A percentile compares a stretch with the other conserved stretches of the same genome.
Conservation (phyloP, 2,888 invertebrate species). For the Rhagonycha lutea region DNA sequence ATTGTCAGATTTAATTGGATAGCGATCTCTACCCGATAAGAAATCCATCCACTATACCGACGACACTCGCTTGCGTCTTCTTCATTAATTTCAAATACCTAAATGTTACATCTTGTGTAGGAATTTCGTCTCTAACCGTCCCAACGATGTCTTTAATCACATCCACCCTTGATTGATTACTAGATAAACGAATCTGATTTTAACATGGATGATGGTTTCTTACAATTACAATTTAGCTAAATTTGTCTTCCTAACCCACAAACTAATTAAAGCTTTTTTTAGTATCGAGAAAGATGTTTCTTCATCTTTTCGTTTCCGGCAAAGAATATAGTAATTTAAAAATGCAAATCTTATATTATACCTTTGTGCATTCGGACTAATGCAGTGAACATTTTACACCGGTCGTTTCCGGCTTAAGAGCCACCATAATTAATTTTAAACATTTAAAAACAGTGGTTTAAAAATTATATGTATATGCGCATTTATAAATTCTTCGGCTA, state of each 20-base stretch:
- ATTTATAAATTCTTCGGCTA: background rate
- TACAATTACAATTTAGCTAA: background rate
- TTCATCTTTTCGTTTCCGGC: too few species aligned
- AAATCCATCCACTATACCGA: conserved; percentile 41
- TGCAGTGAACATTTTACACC: conserved; percentile 1
- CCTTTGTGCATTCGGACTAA: background rate
- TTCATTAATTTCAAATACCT: conserved; percentile 28
- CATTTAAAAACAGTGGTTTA: background rate
- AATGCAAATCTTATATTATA: background rate
- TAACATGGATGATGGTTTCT: conserved; percentile 43
- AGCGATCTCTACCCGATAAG: conserved; percentile 56
- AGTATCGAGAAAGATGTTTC: background rate
- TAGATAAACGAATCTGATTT: conserved; percentile 53
- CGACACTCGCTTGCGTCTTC: conserved; percentile 41
- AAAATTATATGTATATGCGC: background rate
- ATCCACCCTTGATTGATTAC: conserved; percentile 54
- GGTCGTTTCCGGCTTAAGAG: background rate
- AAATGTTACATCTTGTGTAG: conserved; percentile 26
- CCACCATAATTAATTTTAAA: background rate
- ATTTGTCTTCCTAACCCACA: background rate
- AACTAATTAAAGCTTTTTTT: background rate
- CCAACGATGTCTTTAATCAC: conserved; percentile 42
- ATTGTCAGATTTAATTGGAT: conserved; percentile 61
- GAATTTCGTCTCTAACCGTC: conserved; percentile 41
- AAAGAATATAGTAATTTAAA: conserved; percentile 31